A percentile compares a stretch with the other conserved stretches of the same genome.
These are phyloP conservation scores for Cotesia typhae DNA, from an alignment of 1,140 invertebrate genomes.

Conservation along the genomic window DNA sequence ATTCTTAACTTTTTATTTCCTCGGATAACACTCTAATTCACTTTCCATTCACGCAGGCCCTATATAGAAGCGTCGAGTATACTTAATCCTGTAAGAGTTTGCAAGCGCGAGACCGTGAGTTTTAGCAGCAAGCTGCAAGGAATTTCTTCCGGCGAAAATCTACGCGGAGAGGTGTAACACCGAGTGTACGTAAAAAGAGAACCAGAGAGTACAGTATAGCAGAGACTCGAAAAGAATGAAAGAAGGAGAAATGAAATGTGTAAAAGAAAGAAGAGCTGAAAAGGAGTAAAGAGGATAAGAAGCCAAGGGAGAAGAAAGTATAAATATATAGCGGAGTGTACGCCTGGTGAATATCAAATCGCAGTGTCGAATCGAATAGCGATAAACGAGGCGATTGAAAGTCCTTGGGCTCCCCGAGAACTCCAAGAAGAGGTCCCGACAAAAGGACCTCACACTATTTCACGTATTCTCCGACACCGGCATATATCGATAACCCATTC, in stretches of 20 bases:
- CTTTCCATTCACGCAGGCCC: constrained; percentile 36
- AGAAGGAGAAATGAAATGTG: too few relatives aligned
- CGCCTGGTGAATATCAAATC: constrained; percentile 57
- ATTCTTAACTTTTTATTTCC: constrained; percentile 5
- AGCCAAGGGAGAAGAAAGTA: background rate
- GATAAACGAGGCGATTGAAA: constrained; percentile 60
- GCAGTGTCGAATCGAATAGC: constrained; percentile 48
- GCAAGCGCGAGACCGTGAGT: constrained; percentile 21
- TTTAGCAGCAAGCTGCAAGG: constrained; percentile 36
- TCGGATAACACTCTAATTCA: constrained; percentile 34
- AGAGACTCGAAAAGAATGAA: too few relatives aligned
- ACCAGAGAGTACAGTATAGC: background rate
- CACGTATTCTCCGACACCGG: constrained; percentile 37
- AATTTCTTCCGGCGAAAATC: constrained; percentile 11
- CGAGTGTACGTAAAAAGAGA: background rate
- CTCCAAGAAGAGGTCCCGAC: constrained; percentile 8
- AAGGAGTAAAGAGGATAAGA: background rate
- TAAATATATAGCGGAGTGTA: constrained; percentile 30
- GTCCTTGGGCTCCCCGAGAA: constrained; percentile 38
- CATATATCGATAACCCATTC: constrained; percentile 49
- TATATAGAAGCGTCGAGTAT: constrained; percentile 14
- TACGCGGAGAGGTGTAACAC: background rate
- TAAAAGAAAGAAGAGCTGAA: too few relatives aligned
- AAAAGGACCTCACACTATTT: constrained; percentile 30
- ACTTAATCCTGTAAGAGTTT: constrained; percentile 36